phyloP scores from a whole-genome alignment of 2,888 invertebrate genomes.

The Pandemis corylana region DNA sequence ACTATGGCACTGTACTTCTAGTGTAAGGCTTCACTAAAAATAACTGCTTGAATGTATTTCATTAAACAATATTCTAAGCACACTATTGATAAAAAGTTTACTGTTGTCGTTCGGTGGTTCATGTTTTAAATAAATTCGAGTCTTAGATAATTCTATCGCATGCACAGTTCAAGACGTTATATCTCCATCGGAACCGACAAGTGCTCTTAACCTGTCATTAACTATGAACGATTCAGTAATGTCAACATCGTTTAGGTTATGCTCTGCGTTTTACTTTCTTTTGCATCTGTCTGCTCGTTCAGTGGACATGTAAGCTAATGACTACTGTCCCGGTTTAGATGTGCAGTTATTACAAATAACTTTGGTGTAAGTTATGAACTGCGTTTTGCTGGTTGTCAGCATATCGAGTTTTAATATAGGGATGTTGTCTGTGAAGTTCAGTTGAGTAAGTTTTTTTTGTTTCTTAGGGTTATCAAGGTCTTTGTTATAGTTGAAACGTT shows the following conservation, averaged over 20 bases:
- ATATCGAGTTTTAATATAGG: not conserved
- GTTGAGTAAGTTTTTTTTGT: not conserved
- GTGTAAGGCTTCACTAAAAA: no score
- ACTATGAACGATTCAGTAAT: conserved; percentile 36
- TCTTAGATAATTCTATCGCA: not conserved
- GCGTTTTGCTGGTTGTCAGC: conserved; percentile 23
- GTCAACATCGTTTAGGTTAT: conserved; percentile 37
- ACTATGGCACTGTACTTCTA: no score
- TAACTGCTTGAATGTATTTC: no score
- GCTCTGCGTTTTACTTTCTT: conserved; percentile 24
- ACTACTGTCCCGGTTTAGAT: conserved; percentile 35
- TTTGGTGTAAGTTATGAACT: conserved; percentile 22
- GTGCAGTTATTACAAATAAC: conserved; percentile 39
- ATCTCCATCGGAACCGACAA: conserved; percentile 7
- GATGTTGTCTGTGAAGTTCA: not conserved
- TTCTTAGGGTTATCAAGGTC: not conserved
- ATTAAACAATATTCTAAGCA: no score
- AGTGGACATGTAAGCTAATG: conserved; percentile 31
- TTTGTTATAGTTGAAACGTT: not conserved
- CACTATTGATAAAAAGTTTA: no score
- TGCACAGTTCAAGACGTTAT: not conserved
- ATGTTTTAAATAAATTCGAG: not conserved
- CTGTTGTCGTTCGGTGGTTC: no score
- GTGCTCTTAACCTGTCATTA: conserved; percentile 35
- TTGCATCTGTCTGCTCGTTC: conserved; percentile 25